A percentile compares a stretch with the other conserved stretches of the same genome.
Conservation (phyloP, 2,113 vertebrate species). For the Cebidichthys violaceus region DNA sequence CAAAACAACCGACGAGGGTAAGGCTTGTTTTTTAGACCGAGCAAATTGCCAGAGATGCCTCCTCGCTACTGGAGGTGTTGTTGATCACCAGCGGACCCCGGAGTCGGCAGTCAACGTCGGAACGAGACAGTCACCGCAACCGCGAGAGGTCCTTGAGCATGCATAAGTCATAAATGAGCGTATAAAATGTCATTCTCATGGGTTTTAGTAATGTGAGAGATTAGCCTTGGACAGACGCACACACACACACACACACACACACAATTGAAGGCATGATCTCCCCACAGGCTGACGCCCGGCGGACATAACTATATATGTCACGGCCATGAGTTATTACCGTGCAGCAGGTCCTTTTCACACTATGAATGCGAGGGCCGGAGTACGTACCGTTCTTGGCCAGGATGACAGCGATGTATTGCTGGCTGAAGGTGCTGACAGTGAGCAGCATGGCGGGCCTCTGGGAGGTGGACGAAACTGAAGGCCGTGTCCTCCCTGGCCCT, state of each 20-base stretch:
- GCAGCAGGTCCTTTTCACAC: not conserved
- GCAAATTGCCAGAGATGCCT: too few relatives aligned
- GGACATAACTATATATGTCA: not conserved
- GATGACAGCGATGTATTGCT: conserved; percentile 91
- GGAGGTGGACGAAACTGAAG: conserved; percentile 90
- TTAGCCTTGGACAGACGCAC: not conserved
- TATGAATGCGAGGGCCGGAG: not conserved
- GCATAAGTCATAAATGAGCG: not conserved
- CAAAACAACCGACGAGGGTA: too few relatives aligned
- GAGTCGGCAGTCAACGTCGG: not conserved
- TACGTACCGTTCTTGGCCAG: conserved; percentile 90
- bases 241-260: not conserved
- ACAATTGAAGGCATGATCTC: not conserved
- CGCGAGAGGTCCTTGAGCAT: not conserved
- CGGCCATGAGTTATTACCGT: not conserved
- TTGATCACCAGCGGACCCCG: not conserved
- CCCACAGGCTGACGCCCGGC: not conserved
- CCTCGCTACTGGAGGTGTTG: not conserved
- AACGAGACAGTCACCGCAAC: not conserved
- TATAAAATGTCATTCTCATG: not conserved
- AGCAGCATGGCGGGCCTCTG: conserved; percentile 92
- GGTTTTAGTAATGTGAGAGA: not conserved
- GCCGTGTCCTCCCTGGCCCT: conserved; percentile 90
- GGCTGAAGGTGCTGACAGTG: conserved; percentile 89
- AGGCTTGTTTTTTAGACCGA: too few relatives aligned